Evolutionary conservation across 2,113 vertebrate genomes (phyloP).

Genomic region (Osmerus mordax): DNA sequence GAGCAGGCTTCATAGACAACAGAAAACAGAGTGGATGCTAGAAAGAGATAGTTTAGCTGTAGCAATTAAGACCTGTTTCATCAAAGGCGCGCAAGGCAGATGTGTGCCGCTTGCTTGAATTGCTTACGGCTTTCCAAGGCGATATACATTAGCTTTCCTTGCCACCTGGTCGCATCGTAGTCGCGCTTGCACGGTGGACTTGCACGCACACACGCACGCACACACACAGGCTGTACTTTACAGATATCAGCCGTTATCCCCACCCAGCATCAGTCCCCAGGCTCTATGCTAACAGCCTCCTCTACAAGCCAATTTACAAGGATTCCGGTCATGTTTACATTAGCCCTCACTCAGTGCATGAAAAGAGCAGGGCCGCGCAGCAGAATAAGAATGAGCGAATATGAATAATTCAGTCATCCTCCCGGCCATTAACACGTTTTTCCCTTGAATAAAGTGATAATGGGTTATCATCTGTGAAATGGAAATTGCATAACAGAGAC

Average conservation of each 20-base stretch:
- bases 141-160: background rate
- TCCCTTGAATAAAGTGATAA: slow-evolving; percentile 99
- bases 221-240: slow-evolving; percentile 84
- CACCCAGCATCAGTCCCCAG: slow-evolving; percentile 94
- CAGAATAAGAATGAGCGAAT: slow-evolving; percentile 99
- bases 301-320: slow-evolving; percentile 99
- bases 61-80: slow-evolving; percentile 19
- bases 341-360: slow-evolving; percentile 98
- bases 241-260: slow-evolving; percentile 92
- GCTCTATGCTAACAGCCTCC: slow-evolving; percentile 98
- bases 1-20: background rate
- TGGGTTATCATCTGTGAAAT: slow-evolving; percentile 99
- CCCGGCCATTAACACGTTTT: slow-evolving; percentile 99
- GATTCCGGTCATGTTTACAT: slow-evolving; percentile 99
- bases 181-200: slow-evolving; percentile 1
- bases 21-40: slow-evolving; percentile 7
- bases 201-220: slow-evolving; percentile 24
- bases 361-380: slow-evolving; percentile 84
- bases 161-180: background rate
- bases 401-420: slow-evolving; percentile 99
- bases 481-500: slow-evolving; percentile 99
- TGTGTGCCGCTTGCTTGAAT: slow-evolving; percentile 29
- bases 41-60: slow-evolving; percentile 17
- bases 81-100: background rate
- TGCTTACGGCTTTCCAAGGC: slow-evolving; percentile 39